Evolutionary conservation across 2,113 vertebrate genomes (phyloP), one percentile per base, ranked within the genome.

Genomic region (Tragelaphus imberbis): DNA sequence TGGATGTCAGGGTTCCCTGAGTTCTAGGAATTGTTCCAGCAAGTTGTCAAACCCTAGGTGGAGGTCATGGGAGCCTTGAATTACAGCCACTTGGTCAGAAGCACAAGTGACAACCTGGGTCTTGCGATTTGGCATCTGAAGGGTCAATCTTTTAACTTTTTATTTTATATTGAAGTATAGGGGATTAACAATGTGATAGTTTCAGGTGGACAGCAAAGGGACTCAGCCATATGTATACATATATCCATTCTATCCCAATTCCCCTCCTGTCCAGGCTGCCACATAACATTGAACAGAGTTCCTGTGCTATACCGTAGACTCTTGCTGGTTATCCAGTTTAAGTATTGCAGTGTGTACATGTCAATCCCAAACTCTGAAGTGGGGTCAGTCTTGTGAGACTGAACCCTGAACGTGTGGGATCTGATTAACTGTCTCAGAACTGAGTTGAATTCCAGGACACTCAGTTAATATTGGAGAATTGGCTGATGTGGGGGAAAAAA

Each of bases 401-500:
- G 44, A 84, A 55, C 63, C 49, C 44, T 75, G 21, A 75, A 17
- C 2, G 1, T 51, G 80, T 40, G 13, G 27, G 27, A 17, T 53
- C 88, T 6, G 44, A 33, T 4, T 2, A 30, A 75, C 40, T 8
- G n/a, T 33, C 33, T 40, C 19, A 19, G 55, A 53, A 15, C 65
- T 33, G 44, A 85, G 33, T 3, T 7, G 63, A 84, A 25, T 23
- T 77, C 21, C 10, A 33, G 15, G 23, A 23, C 15, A 28, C 2
- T 49, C 49, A 28, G 36, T 47, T 30, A 36, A 11, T 25, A 25
- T 44, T 21, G 3, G 49, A 91, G 47, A 47, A 63, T 3, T n/a
- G 33, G 30, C 28, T 16, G 4, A 21, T 27, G 17, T 12, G 61
- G 10, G 12, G 15, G 0, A 0, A 4, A 10, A 10, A n/a, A 53